Percentiles rank a stretch among this genome's conserved stretches.
Evolutionary conservation across 2,797 vertebrate genomes (phyloP).

Genomic region (Lycodopsis pacificus): DNA sequence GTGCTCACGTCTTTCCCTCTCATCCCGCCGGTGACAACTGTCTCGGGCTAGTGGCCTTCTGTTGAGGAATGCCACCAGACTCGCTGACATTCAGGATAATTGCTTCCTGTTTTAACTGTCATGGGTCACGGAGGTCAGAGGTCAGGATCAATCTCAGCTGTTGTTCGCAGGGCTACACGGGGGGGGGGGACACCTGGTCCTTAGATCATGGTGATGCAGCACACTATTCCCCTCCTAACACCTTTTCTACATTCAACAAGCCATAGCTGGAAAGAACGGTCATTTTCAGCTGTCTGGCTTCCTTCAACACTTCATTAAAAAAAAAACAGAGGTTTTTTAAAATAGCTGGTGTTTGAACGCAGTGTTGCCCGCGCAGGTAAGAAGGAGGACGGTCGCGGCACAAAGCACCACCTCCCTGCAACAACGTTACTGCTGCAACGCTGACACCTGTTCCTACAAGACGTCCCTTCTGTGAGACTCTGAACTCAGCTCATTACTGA

Average conservation of each 20-base stretch:
- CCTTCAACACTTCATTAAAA: conserved; percentile 33
- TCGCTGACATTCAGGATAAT: conserved; percentile 56
- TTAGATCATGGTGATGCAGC: conserved; percentile 35
- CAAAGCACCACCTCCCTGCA: conserved; percentile 12
- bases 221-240: conserved; percentile 32
- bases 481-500: conserved; percentile 20
- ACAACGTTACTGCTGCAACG: conserved; percentile 3
- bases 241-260: conserved; percentile 45
- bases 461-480: conserved; percentile 25
- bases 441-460: conserved; percentile 36
- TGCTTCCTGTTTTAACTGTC: conserved; percentile 71
- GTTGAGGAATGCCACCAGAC: conserved; percentile 41
- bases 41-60: conserved; percentile 36
- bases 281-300: conserved; percentile 39
- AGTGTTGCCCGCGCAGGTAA: not conserved
- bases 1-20: not conserved
- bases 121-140: conserved; percentile 51
- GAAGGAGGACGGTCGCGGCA: not conserved
- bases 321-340: not conserved
- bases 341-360: not conserved
- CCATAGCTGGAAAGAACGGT: conserved; percentile 22
- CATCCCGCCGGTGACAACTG: conserved; percentile 32
- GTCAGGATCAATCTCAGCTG: conserved; percentile 73
- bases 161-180: conserved; percentile 34
- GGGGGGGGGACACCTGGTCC: conserved; percentile 53